Percentiles rank a stretch among this genome's conserved stretches.
These are phyloP conservation scores for Clanis bilineata DNA, from an alignment of 2,888 invertebrate species.

Conservation along the genomic window DNA sequence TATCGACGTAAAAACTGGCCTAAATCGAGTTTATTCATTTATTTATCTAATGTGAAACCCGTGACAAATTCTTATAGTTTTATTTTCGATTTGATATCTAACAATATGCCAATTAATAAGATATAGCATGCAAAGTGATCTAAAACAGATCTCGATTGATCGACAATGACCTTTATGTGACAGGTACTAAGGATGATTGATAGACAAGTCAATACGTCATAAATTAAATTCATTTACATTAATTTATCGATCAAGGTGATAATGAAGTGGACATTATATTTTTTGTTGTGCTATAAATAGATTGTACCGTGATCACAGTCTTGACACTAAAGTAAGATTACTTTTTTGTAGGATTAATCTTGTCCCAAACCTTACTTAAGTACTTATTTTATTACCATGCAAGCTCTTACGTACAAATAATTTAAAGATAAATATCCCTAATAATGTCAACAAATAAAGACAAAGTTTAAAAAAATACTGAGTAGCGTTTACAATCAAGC, in stretches of 20 bases:
- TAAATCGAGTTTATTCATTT: not conserved
- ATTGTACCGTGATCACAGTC: not conserved
- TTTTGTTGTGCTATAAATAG: not conserved
- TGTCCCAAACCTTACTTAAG: too few relatives aligned
- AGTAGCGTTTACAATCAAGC: too few relatives aligned
- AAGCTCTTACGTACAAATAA: too few relatives aligned
- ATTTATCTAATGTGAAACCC: too few relatives aligned
- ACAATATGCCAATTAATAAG: not conserved
- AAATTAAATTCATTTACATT: constrained; percentile 20
- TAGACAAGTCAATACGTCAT: not conserved
- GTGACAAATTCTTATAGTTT: too few relatives aligned
- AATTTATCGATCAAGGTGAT: constrained; percentile 15
- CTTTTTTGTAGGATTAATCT: too few relatives aligned
- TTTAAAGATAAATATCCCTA: too few relatives aligned
- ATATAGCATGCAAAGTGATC: not conserved
- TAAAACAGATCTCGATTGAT: not conserved
- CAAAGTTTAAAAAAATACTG: too few relatives aligned
- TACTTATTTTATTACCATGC: too few relatives aligned
- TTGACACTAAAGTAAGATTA: too few relatives aligned
- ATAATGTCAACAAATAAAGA: too few relatives aligned
- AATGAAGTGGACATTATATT: not conserved
- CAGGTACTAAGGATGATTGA: not conserved
- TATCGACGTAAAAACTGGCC: too few relatives aligned
- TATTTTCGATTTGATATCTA: not conserved
- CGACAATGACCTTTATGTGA: constrained; percentile 4